phyloP scores from a whole-genome alignment of 2,113 vertebrate species.

The Python bivittatus region DNA sequence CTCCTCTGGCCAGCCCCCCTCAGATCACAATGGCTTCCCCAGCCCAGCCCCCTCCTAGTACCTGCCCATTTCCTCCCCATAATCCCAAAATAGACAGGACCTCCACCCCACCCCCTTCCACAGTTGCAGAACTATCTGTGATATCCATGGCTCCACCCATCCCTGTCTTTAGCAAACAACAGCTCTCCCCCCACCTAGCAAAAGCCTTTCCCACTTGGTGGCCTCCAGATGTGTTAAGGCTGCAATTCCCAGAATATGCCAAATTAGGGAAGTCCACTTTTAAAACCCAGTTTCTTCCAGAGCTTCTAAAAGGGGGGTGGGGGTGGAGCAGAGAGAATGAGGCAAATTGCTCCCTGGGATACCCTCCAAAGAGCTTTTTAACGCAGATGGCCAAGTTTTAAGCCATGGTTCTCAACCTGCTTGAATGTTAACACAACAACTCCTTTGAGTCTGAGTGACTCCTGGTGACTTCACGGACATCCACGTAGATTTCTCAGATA shows the following conservation, averaged over 20 bases:
- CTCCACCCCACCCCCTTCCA: too few species aligned
- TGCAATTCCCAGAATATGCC: background rate
- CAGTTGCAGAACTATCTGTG: background rate
- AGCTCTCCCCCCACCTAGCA: background rate
- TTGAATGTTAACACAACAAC: background rate
- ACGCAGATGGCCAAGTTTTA: background rate
- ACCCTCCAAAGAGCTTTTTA: background rate
- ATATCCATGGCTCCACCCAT: background rate
- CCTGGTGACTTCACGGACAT: too few species aligned
- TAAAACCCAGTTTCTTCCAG: background rate
- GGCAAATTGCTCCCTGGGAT: background rate
- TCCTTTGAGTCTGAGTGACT: too few species aligned
- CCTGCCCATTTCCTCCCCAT: background rate
- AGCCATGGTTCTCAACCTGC: background rate
- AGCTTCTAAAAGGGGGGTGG: too few species aligned
- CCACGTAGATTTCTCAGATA: too few species aligned
- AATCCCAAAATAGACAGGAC: background rate
- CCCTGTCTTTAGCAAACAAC: background rate
- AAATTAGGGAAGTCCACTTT: background rate
- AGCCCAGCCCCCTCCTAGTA: conserved; percentile 10
- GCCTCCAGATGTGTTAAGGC: background rate
- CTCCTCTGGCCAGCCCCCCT: background rate
- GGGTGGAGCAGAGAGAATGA: background rate
- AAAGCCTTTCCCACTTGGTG: background rate
- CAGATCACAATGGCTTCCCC: background rate